Evolutionary conservation across 1,140 invertebrate genomes (phyloP).

Genomic region (Drosophila grimshawi): DNA sequence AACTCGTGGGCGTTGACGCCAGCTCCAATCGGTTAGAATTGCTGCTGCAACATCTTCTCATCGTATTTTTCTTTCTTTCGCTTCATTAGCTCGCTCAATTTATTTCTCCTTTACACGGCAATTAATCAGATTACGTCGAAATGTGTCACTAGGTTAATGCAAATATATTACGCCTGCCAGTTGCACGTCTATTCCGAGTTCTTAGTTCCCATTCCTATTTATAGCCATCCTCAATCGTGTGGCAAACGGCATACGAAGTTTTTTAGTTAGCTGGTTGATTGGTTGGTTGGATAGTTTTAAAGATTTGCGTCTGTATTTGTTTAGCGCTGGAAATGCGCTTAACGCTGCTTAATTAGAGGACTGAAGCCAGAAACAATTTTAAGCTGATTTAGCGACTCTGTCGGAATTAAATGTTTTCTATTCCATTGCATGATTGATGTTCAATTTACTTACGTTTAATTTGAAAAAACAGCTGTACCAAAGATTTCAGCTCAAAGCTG

Average conservation of each 20-base stretch:
- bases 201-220: background rate
- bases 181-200: conserved; percentile 9
- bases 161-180: conserved; percentile 69
- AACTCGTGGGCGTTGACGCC: conserved; percentile 37
- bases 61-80: conserved; percentile 43
- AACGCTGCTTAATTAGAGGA: conserved; percentile 69
- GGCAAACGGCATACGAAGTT: background rate
- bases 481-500: too few species aligned
- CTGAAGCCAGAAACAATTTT: conserved; percentile 56
- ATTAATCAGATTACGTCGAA: conserved; percentile 82
- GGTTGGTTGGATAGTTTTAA: conserved; percentile 23
- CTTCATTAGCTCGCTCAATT: conserved; percentile 75
- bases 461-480: background rate
- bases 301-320: conserved; percentile 42
- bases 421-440: conserved; percentile 20
- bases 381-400: conserved; percentile 58
- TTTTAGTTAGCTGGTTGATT: background rate
- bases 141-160: conserved; percentile 82
- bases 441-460: conserved; percentile 1
- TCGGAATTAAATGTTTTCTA: conserved; percentile 9
- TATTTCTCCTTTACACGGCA: conserved; percentile 76
- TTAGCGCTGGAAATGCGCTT: conserved; percentile 59
- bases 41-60: conserved; percentile 28
- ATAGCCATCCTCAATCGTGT: background rate
- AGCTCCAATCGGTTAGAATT: conserved; percentile 5